Base-by-base conservation (phyloP, 2,113 vertebrate species). In the Entomyzon cyanotis region DNA sequence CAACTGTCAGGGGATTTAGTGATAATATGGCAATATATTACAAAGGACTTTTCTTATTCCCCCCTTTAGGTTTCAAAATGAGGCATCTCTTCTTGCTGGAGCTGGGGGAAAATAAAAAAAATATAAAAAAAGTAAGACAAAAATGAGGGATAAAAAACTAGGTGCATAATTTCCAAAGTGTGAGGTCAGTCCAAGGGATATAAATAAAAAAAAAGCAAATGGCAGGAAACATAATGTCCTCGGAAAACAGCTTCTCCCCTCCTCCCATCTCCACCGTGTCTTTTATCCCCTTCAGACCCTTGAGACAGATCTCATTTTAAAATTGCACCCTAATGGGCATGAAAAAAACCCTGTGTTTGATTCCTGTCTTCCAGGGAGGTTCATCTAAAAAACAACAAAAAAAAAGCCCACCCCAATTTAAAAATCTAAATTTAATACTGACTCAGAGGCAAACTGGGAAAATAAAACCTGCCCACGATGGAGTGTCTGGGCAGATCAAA, bases 21-120 rank as follows among this genome's bases (percentile, higher is more conserved):
- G 98, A 98, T 98, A 98, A 98, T 98, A 98, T 98, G 98, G 98
- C 98, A 98, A 98, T 98, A 98, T 98, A 98, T 98, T 98, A 98
- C 98, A 98, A 98, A 98, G 98, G 98, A 97, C 98, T 98, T 98
- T 98, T 98, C 97, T 97, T 97, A 98, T 96, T 96, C 97, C 96
- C 97, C 97, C 97, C 94, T 97, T 98, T 98, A 97, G 97, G 97
- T 97, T 98, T 98, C 97, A 97, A 98, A 98, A 98, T 98, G 98
- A 98, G 98, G 95, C 92, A 97, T 97, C 96, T 97, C 98, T 97
- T 98, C 95, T 97, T 97, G 89, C 96, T 68, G 96, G 87, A 96
- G 95, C 83, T 90, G 42, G 21, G 84, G 93, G 39, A 22, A 56
- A 90, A 82, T 31, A 89, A 67, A 15, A 16, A 47, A 50, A 53